These are phyloP conservation scores for Carterocephalus palaemon DNA, from an alignment of 2,888 invertebrate genomes.

Conservation along the genomic window DNA sequence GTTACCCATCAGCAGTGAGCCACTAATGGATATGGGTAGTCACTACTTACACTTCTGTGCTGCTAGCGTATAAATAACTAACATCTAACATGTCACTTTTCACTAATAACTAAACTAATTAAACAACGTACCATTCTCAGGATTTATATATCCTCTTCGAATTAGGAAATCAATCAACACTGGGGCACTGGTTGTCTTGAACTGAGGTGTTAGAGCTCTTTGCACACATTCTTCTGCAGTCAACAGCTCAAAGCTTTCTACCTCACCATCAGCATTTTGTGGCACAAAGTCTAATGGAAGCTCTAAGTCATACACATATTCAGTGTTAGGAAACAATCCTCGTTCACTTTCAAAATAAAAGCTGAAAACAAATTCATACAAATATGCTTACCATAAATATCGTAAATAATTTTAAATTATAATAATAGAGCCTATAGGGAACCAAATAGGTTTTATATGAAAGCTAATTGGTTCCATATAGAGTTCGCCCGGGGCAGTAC, in stretches of 20 bases:
- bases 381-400: too few species aligned
- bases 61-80: too few species aligned
- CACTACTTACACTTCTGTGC: too few species aligned
- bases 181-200: slow-evolving; percentile 96
- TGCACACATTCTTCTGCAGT: slow-evolving; percentile 90
- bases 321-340: slow-evolving; percentile 95
- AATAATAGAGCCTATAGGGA: too few species aligned
- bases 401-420: background rate
- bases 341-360: slow-evolving; percentile 95
- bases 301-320: slow-evolving; percentile 95
- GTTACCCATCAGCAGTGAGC: too few species aligned
- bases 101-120: too few species aligned
- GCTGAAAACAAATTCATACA: slow-evolving; percentile 62
- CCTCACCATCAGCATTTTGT: slow-evolving; percentile 96
- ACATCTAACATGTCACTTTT: too few species aligned
- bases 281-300: slow-evolving; percentile 93
- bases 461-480: too few species aligned
- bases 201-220: slow-evolving; percentile 88
- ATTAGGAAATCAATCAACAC: slow-evolving; percentile 95
- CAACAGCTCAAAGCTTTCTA: slow-evolving; percentile 92
- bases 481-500: too few species aligned
- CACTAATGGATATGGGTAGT: too few species aligned
- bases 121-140: slow-evolving; percentile 87
- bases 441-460: too few species aligned
- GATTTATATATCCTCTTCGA: slow-evolving; percentile 91